Conservation (phyloP, 2,797 vertebrate genomes). For the Momotus momota region DNA sequence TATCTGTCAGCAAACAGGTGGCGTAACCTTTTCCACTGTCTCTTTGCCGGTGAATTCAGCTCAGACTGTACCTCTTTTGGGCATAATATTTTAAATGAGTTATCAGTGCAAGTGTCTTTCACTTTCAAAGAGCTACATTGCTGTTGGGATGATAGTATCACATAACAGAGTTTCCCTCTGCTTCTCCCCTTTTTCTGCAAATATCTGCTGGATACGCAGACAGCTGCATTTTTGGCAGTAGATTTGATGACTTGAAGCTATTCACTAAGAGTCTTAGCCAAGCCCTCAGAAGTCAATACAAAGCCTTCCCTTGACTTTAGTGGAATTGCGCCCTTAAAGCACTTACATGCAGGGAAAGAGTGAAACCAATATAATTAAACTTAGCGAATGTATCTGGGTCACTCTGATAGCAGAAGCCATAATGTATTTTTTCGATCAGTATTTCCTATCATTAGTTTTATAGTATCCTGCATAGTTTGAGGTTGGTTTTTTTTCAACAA, state of each 20-base stretch:
- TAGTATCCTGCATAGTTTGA: not conserved
- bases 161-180: not conserved
- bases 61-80: not conserved
- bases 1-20: not conserved
- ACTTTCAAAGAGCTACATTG: not conserved
- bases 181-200: constrained; percentile 12
- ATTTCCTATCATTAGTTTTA: not conserved
- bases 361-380: constrained; percentile 57
- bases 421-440: not conserved
- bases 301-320: constrained; percentile 41
- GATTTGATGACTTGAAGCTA: constrained; percentile 32
- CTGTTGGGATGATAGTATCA: not conserved
- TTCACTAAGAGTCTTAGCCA: constrained; percentile 51
- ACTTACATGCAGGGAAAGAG: not conserved
- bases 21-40: not conserved
- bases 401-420: not conserved
- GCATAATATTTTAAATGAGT: not conserved
- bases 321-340: constrained; percentile 45
- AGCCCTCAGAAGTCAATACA: constrained; percentile 46
- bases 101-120: not conserved
- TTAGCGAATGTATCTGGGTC: constrained; percentile 41
- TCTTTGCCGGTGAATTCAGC: not conserved
- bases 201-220: constrained; percentile 38
- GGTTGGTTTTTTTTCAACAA: not conserved
- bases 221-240: constrained; percentile 53